Evolutionary conservation across 2,888 invertebrate genomes (phyloP), one percentile per base, ranked within the genome.

Genomic region (Syrista parreyssii): DNA sequence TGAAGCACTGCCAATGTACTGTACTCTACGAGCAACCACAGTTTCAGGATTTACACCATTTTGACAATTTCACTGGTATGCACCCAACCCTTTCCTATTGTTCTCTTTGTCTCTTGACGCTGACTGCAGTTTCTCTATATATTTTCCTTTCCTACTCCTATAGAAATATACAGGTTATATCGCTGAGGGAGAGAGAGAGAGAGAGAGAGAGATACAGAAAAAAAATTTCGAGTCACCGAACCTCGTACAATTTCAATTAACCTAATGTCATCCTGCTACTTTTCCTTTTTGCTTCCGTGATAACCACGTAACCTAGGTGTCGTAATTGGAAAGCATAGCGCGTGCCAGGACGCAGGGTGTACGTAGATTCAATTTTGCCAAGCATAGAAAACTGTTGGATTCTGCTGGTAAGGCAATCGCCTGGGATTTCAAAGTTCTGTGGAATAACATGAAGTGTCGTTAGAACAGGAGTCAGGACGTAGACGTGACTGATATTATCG

Each of bases 181-280:
- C 55, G 23, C 55, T 9, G 23, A 55, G 23, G 15, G 23, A 36
- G 35, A 36, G 11, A 36, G 36, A 23, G 9, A 23, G 23, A 55
- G 40, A 9, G 15, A 55, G 55, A 55, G 6, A 23, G 55, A 1
- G 23, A 9, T 9, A 6, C 9, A 23, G 23, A 9, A 55, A 23
- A 55, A 55, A 55, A 40, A 4, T 1, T 6, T 6, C 23, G 23
- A 55, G 23, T 1, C 6, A 6, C 9, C 23, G n/a, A 55, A 9
- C 33, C 74, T 77, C 68, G 31, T 35, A 74, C 73, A 68, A 77
- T 77, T 30, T 77, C 74, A 77, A 77, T 77, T 77, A 74, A 35
- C 35, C 36, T 77, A 74, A 77, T 35, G 74, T 68, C 40, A 32
- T 30, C 12, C 30, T 35, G 35, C 15, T 68, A 68, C 35, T 74